Evolutionary conservation across 2,113 vertebrate genomes (phyloP), one percentile per base, ranked within the genome.

Genomic region (Glaucidium brasilianum): DNA sequence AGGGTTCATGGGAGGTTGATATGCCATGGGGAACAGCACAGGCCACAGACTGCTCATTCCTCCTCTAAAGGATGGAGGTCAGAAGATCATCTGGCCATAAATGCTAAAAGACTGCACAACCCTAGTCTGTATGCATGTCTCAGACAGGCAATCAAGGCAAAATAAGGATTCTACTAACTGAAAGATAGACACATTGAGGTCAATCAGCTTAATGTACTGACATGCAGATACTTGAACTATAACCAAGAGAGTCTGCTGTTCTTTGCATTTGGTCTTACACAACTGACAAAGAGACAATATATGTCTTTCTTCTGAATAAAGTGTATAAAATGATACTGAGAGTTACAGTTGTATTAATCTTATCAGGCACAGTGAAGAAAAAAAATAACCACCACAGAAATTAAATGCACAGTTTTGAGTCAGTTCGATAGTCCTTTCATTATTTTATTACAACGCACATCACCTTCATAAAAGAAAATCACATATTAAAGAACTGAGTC

Each of bases 381-480:
- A 88, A 67, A 56, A 88, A 73, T 34, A 53, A 1, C 21, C 8
- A 22, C 3, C 20, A 50, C 43, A 73, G 56, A 90, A 88, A 83
- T 84, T 77, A 93, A 91, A 74, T 67, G 47, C 73, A 75, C 5
- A 71, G 29, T 77, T 94, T 91, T 80, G 64, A 92, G 77, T 11
- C 50, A 84, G 29, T 90, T 89, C 1, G 0, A 74, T 82, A 59
- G 29, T 92, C 59, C 39, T 39, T 91, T 73, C 50, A 37, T 92
- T 93, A 37, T 92, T 93, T 94, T 84, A 84, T 86, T 94, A 71
- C 68, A 84, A 77, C 32, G n/a, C 37, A 41, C 41, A 80, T 86
- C 9, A 32, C 72, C 74, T 94, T 76, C 52, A 58, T 76, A 80
- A 92, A 93, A 79, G 58, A 75, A 93, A 93, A 88, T 82, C 78